Evolutionary conservation across 2,797 vertebrate genomes (phyloP), one percentile per base, ranked within the genome.

Genomic region (Siniperca undulata): DNA sequence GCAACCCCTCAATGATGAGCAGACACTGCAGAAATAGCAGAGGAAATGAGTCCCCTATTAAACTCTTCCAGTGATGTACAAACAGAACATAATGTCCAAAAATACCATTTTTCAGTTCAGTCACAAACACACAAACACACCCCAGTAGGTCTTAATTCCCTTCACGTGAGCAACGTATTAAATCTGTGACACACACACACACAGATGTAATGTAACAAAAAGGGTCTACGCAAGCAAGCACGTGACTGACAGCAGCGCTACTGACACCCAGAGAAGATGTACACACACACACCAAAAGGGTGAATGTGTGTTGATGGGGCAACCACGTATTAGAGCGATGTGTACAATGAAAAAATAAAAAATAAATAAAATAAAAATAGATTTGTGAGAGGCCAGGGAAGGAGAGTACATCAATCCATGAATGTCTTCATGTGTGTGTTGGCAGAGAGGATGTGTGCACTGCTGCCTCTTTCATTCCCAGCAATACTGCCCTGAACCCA

Each of bases 141-240:
- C 30, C 30, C 30, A 30, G 20, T 84, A 81, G 40, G 68, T 78
- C 19, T 85, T 80, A 71, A 90, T 70, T 75, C 72, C 78, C 46
- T 50, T 88, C 87, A 90, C 53, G 64, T 80, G 77, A 89, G 62
- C 65, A 70, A 50, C 1, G 53, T 30, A 77, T 88, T 86, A 75
- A 77, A 81, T 89, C 78, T 80, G 75, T 59, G 77, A 83, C 50
- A 78, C 73, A 70, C 71, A 81, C 65, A 78, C 73, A 70, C 71
- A 81, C 65, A 78, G n/a, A 81, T 48, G 38, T 34, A 87, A 80
- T 58, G 34, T 30, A 68, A 74, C 70, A 88, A 78, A 88, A 79
- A 74, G 36, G 19, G 46, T 74, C 83, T 88, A 91, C 70, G 80
- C 38, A 90, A 88, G 87, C 66, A 56, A 64, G 42, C 81, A 90